Conservation (phyloP, 1,140 invertebrate genomes). For the Anastatus disparis region DNA sequence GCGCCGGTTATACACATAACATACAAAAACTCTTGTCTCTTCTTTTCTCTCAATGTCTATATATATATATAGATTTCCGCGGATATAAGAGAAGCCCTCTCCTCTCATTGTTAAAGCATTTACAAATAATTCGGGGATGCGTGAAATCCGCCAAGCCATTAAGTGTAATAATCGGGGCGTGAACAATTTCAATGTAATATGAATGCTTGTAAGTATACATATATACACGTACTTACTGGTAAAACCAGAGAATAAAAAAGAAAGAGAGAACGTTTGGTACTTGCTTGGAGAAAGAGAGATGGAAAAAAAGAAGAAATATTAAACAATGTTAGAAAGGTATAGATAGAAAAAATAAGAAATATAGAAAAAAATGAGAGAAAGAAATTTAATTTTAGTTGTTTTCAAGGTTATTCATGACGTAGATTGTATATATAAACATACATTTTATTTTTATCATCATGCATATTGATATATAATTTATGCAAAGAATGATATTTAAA, state of each 20-base stretch:
- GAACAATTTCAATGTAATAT: slow-evolving; percentile 50
- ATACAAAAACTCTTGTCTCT: not conserved
- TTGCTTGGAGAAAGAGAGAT: slow-evolving; percentile 7
- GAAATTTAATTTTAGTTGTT: slow-evolving; percentile 9
- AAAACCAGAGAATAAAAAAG: not conserved
- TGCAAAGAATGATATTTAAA: too few species aligned
- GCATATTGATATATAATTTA: too few species aligned
- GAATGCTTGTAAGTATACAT: not conserved
- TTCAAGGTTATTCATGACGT: too few species aligned
- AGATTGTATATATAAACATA: too few species aligned
- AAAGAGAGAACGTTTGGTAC: too few species aligned
- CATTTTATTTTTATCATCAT: too few species aligned
- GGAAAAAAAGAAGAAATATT: not conserved
- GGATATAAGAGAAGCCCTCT: too few species aligned
- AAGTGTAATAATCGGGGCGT: slow-evolving; percentile 61
- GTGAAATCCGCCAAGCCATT: slow-evolving; percentile 61
- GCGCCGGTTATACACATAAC: not conserved
- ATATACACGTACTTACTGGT: not conserved
- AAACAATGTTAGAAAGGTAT: too few species aligned
- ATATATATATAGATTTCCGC: too few species aligned
- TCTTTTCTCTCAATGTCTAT: too few species aligned
- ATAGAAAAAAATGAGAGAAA: not conserved
- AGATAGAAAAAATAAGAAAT: not conserved
- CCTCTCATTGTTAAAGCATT: slow-evolving; percentile 1
- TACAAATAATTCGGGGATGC: slow-evolving; percentile 64